These are phyloP conservation scores for Chaetura pelagica DNA, from an alignment of 2,113 vertebrate species.

Conservation along the genomic window DNA sequence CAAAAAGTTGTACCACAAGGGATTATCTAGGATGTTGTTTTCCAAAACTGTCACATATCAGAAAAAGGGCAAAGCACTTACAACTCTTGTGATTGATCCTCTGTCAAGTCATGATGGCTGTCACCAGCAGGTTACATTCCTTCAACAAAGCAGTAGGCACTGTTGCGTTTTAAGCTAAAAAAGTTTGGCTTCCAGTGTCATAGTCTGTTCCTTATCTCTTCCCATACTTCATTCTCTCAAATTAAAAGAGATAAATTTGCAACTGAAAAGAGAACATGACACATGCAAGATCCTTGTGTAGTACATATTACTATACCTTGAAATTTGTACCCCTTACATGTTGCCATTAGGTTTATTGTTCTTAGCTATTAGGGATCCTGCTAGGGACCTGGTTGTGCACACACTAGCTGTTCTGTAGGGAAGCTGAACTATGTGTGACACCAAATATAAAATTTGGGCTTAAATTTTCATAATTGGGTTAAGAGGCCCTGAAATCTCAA, in stretches of 20 bases:
- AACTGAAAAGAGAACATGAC: background rate
- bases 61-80: slow-evolving; percentile 54
- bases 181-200: background rate
- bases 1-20: slow-evolving; percentile 53
- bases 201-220: background rate
- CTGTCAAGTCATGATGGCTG: slow-evolving; percentile 63
- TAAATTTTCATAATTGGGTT: background rate
- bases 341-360: background rate
- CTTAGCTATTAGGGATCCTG: background rate
- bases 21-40: slow-evolving; percentile 71
- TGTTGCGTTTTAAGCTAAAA: slow-evolving; percentile 35
- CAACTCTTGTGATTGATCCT: slow-evolving; percentile 20
- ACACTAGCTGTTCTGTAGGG: background rate
- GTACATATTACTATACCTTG: background rate
- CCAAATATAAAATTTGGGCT: background rate
- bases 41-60: slow-evolving; percentile 63
- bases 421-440: background rate
- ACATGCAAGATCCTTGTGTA: background rate
- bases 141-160: background rate
- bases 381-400: background rate
- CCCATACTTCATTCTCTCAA: background rate
- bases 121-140: slow-evolving; percentile 39
- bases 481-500: background rate
- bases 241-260: background rate
- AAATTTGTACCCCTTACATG: background rate